Conservation (phyloP, 2,113 vertebrate species). For the Arothron firmamentum region DNA sequence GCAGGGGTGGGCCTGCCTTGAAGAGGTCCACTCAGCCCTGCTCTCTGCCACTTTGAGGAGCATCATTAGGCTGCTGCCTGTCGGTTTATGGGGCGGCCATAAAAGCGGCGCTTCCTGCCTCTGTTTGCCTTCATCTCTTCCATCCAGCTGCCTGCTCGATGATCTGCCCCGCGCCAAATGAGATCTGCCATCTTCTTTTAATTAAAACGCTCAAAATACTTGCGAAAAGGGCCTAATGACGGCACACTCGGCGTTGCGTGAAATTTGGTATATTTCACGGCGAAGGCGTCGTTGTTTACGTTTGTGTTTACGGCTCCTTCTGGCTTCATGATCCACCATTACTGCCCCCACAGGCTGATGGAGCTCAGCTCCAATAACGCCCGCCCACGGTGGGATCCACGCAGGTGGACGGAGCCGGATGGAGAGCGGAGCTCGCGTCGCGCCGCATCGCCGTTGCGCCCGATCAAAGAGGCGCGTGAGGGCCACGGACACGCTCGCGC, state of each 20-base stretch:
- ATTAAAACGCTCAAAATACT: conserved; percentile 16
- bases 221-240: background rate
- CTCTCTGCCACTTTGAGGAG: conserved; percentile 73
- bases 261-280: background rate
- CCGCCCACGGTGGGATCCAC: conserved; percentile 21
- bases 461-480: conserved; percentile 71
- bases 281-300: background rate
- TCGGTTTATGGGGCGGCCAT: conserved; percentile 75
- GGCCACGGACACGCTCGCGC: conserved; percentile 61
- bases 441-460: conserved; percentile 43
- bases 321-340: background rate
- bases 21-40: conserved; percentile 70
- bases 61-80: conserved; percentile 75
- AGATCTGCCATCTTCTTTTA: conserved; percentile 36
- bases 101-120: conserved; percentile 64
- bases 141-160: conserved; percentile 44
- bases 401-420: conserved; percentile 46
- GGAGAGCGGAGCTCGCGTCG: conserved; percentile 44
- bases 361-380: conserved; percentile 24
- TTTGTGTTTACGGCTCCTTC: background rate
- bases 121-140: conserved; percentile 51
- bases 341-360: conserved; percentile 25
- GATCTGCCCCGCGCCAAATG: conserved; percentile 29
- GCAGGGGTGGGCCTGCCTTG: conserved; percentile 71
- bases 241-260: background rate